phyloP scores from a whole-genome alignment of 2,113 vertebrate genomes.

The Anoura caudifer region DNA sequence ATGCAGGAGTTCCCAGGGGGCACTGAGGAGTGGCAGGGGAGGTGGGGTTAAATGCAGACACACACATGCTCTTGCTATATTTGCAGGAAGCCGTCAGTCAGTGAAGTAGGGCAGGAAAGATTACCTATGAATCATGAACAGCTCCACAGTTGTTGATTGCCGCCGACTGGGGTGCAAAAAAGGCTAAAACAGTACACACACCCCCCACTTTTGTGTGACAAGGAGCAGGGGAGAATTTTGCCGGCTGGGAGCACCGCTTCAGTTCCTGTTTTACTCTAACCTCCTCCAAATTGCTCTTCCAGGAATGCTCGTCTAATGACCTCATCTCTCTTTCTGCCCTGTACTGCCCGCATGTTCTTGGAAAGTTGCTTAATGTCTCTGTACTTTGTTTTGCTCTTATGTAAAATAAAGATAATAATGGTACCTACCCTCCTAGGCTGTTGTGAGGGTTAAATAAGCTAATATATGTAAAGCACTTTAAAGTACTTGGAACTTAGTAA shows the following conservation, averaged over 20 bases:
- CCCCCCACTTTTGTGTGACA: not conserved
- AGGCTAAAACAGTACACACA: not conserved
- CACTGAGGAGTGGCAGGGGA: not conserved
- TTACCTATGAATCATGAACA: not conserved
- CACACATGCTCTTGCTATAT: not conserved
- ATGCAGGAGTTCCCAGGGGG: not conserved
- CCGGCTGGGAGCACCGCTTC: not conserved
- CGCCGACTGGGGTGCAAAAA: not conserved
- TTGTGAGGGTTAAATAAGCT: not conserved
- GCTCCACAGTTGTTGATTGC: not conserved
- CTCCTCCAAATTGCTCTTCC: not conserved
- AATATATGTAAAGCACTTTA: not conserved
- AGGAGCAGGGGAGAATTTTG: not conserved
- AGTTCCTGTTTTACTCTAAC: not conserved
- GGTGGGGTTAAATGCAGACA: not conserved
- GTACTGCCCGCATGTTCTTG: not conserved
- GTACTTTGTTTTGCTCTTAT: not conserved
- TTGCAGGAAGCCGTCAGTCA: not conserved
- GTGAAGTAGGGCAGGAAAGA: not conserved
- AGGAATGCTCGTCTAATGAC: not conserved
- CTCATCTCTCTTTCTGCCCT: not conserved
- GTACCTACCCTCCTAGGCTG: not conserved
- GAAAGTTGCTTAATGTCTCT: not conserved
- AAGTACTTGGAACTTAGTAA: not conserved
- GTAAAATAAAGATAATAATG: not conserved